Evolutionary conservation across 2,888 invertebrate genomes (phyloP).

Genomic region (Aphelenchoides bicaudatus): DNA sequence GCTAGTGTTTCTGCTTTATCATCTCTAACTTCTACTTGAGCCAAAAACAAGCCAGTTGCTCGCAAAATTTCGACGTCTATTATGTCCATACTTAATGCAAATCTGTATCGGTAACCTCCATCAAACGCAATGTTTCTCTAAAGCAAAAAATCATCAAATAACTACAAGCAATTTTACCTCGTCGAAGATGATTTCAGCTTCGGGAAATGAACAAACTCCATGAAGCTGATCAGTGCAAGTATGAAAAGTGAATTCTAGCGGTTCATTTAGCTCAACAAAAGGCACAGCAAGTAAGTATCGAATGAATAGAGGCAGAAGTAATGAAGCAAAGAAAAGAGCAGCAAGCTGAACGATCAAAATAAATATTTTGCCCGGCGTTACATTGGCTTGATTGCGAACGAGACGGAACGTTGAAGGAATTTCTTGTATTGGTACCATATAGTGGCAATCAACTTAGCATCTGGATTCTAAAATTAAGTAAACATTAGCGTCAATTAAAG

Average conservation of each 20-base stretch:
- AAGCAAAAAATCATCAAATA: slow-evolving; percentile 20
- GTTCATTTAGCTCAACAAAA: slow-evolving; percentile 32
- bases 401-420: too few species aligned
- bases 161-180: slow-evolving; percentile 30
- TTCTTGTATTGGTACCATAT: too few species aligned
- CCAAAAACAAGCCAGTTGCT: slow-evolving; percentile 31
- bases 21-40: slow-evolving; percentile 28
- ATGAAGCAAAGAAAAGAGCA: neutral
- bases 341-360: neutral
- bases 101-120: slow-evolving; percentile 32
- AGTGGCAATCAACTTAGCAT: too few species aligned
- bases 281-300: slow-evolving; percentile 23
- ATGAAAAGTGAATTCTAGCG: slow-evolving; percentile 47
- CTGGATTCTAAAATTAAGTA: too few species aligned
- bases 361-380: too few species aligned
- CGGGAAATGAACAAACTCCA: slow-evolving; percentile 55
- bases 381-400: too few species aligned
- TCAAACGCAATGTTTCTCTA: slow-evolving; percentile 28
- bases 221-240: slow-evolving; percentile 49
- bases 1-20: neutral
- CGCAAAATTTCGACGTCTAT: slow-evolving; percentile 27
- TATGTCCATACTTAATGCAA: slow-evolving; percentile 28
- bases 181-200: slow-evolving; percentile 40
- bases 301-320: slow-evolving; percentile 15
- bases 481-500: too few species aligned